Evolutionary conservation across 1,140 invertebrate species (phyloP).

Genomic region (Propsilocerus akamusi): DNA sequence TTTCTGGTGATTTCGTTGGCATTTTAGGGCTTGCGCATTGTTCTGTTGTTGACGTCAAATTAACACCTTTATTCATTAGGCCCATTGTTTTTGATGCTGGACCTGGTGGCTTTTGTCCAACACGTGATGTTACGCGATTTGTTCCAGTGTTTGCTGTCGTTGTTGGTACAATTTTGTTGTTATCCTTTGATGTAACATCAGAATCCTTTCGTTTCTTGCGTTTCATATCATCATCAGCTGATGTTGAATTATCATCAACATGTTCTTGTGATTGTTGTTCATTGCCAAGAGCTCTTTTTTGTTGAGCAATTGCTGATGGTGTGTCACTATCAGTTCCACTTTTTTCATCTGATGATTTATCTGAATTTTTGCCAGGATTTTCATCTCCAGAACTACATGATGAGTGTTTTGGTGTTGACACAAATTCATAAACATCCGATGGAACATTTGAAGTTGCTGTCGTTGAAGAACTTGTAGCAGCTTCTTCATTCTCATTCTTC

Average conservation of each 20-base stretch:
- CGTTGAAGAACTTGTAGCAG: conserved; percentile 4
- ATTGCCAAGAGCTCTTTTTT: not conserved
- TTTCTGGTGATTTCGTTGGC: conserved; percentile 21
- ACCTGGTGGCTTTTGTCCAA: conserved; percentile 27
- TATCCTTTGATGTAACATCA: conserved; percentile 29
- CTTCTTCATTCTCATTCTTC: not conserved
- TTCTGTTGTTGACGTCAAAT: conserved; percentile 37
- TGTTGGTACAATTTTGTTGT: conserved; percentile 6
- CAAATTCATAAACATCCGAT: conserved; percentile 6
- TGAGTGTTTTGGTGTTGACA: conserved; percentile 6
- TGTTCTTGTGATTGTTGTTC: conserved; percentile 22
- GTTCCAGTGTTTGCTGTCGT: conserved; percentile 4
- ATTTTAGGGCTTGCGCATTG: conserved; percentile 46
- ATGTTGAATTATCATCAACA: conserved; percentile 29
- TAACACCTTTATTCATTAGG: conserved; percentile 23
- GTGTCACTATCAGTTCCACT: not conserved
- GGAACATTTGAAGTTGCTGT: no score
- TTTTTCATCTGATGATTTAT: conserved; percentile 7
- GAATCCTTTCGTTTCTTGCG: conserved; percentile 56
- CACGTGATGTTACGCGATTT: conserved; percentile 11
- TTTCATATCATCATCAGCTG: conserved; percentile 47
- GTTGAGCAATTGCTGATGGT: not conserved
- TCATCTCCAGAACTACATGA: conserved; percentile 6
- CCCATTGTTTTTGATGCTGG: conserved; percentile 23
- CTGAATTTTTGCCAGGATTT: conserved; percentile 6